Conservation (phyloP, 1,140 invertebrate species). For the Epicauta chinensis region DNA sequence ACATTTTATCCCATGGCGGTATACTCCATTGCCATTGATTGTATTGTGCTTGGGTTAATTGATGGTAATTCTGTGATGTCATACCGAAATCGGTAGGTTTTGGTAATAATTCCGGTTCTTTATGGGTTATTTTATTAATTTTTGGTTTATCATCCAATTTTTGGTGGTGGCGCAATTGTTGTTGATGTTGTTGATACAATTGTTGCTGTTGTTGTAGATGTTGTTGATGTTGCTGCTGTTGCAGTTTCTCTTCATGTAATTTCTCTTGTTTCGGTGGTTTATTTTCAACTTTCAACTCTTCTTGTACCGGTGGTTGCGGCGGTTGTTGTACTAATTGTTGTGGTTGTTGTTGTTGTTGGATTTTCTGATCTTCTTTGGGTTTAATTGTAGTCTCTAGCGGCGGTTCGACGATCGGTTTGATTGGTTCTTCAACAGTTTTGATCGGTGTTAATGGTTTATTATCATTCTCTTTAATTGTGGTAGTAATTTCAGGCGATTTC, state of each 20-base stretch:
- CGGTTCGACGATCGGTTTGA: neutral
- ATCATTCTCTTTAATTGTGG: too few species aligned
- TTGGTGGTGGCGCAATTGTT: constrained; percentile 26
- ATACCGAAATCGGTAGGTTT: constrained; percentile 49
- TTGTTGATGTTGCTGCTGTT: constrained; percentile 7
- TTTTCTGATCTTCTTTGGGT: neutral
- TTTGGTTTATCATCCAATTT: constrained; percentile 32
- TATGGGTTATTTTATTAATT: constrained; percentile 19
- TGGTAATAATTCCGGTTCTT: constrained; percentile 45
- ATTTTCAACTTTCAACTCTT: constrained; percentile 3
- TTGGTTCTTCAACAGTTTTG: neutral
- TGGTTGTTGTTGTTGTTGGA: constrained; percentile 15
- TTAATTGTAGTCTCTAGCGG: neutral
- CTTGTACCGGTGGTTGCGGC: neutral
- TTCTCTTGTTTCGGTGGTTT: neutral
- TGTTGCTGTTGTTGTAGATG: constrained; percentile 14
- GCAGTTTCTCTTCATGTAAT: neutral
- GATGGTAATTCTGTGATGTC: constrained; percentile 45
- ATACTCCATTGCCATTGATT: constrained; percentile 56
- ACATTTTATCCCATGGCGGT: constrained; percentile 33
- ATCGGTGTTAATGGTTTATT: too few species aligned
- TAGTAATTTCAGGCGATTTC: too few species aligned
- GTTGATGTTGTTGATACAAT: constrained; percentile 30
- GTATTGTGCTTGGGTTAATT: constrained; percentile 52
- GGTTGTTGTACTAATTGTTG: too few species aligned